A percentile compares a stretch with the other conserved stretches of the same genome.
Conservation (phyloP, 64 coral and sea anemone species). For the Actinia equina region DNA sequence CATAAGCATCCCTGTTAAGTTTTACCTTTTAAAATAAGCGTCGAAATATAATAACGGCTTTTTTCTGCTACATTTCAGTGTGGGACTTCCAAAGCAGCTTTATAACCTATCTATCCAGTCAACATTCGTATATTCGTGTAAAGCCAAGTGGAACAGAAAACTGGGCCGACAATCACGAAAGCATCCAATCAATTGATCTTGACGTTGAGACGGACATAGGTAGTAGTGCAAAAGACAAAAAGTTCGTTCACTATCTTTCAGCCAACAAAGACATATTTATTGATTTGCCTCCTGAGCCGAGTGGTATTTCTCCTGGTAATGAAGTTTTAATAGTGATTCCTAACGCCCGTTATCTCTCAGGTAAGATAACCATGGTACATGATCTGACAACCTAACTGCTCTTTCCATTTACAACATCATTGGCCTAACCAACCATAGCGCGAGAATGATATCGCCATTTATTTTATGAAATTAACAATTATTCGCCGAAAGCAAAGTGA, state of each 20-base stretch:
- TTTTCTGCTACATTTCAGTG: not conserved
- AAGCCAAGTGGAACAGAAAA: not conserved
- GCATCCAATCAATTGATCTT: not conserved
- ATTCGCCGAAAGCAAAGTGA: too few relatives aligned
- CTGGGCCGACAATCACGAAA: not conserved
- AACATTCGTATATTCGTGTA: not conserved
- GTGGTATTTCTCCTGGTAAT: not conserved
- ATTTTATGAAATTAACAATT: too few relatives aligned
- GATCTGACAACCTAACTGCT: too few relatives aligned
- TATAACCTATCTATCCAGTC: not conserved
- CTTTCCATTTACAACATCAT: too few relatives aligned
- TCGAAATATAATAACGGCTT: too few relatives aligned
- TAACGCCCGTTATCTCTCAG: not conserved
- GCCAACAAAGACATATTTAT: not conserved
- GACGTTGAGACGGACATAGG: not conserved
- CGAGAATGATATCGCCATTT: too few relatives aligned
- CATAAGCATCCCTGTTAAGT: too few relatives aligned
- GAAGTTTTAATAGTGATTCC: not conserved
- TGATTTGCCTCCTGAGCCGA: not conserved
- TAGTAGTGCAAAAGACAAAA: not conserved
- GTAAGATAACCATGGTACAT: not conserved
- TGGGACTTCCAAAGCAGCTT: slow-evolving; percentile 7
- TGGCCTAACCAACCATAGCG: too few relatives aligned
- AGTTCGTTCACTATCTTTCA: not conserved
- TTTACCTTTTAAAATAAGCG: too few relatives aligned